Evolutionary conservation across 2,888 invertebrate species (phyloP), one percentile per base, ranked within the genome.

Genomic region (Diploptera punctata): DNA sequence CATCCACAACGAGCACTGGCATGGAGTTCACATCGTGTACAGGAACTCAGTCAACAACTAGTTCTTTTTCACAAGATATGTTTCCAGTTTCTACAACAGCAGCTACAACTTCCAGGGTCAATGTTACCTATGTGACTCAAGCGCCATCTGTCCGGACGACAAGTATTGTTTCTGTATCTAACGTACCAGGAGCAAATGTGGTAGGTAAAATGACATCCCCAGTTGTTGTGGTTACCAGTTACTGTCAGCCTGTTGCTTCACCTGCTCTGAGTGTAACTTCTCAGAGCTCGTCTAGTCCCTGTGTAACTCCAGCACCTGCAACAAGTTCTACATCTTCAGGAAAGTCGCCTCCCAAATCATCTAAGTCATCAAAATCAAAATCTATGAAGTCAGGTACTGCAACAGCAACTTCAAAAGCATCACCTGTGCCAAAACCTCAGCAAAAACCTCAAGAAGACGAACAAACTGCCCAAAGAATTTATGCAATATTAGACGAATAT

Each of bases 371-470:
- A 0, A 82, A 85, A 70, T 83, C 85, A 0, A 88, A 88, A 79
- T 86, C 88, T 0, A 87, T 90, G 68, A 87, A 89, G 75, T 83
- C 84, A 21, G 85, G 87, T 0, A 85, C 85, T 76, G 84, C 87
- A 2, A 87, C 87, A 0, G 87, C 85, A 75, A 84, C 89, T 2
- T 83, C 90, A 24, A 90, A 91, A 81, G 82, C 90, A 1, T 88
- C 90, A 38, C 87, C 90, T 2, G 86, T 91, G 33, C 89, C 91
- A 4, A 88, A 89, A 80, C 88, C 2, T 86, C 87, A 75, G 73
- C 92, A 92, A 77, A 93, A 93, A 80, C 91, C 92, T 1, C 88
- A 92, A 76, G 93, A 93, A 83, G 93, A 93, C 78, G 93, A 93
- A 79, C 91, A 92, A 80, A 93, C 93, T 0, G 91, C 92, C 0